Base-by-base conservation (phyloP, 2,113 vertebrate genomes). In the Mystacornis crossleyi region DNA sequence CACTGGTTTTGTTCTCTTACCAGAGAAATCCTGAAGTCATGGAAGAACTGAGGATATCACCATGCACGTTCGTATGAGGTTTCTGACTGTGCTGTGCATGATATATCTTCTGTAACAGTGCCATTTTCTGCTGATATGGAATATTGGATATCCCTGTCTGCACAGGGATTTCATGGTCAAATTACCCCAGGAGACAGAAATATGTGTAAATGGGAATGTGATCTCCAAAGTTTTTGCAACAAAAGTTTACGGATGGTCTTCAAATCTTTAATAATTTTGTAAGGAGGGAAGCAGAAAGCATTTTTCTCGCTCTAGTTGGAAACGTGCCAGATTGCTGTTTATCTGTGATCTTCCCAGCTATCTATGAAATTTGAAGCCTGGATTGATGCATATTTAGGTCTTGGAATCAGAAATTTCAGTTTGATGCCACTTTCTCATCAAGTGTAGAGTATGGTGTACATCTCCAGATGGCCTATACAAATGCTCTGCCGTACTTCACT, bases 381-480 rank as follows among this genome's bases (percentile, higher is more conserved):
- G 72, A 95, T 86, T 95, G 95, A 97, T 97, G 96, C 97, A 97
- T 97, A 97, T 98, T 98, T 98, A 97, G 94, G 71, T 72, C 83
- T 95, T 95, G 96, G 88, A 97, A 97, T 97, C 97, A 86, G 74
- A 98, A 96, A 94, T 97, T 98, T 95, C 96, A 93, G 70, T 96
- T 98, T 97, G 97, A 97, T 98, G 97, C 95, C 93, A 97, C 94
- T 96, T 97, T 97, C 97, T 98, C 97, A 97, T 98, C 96, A 95
- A 97, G 97, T 55, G 92, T 97, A 96, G 91, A 95, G 91, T 93
- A 92, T 96, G 96, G 93, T 96, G 60, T 89, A 97, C 94, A 88
- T 98, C 96, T 98, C 98, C 98, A 98, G 98, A 98, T 98, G 98
- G 98, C 96, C 98, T 97, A 97, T 97, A 97, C 97, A 98, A 98